These are phyloP conservation scores for Scaptomyza flava DNA, from an alignment of 2,888 invertebrate species.

Conservation along the genomic window DNA sequence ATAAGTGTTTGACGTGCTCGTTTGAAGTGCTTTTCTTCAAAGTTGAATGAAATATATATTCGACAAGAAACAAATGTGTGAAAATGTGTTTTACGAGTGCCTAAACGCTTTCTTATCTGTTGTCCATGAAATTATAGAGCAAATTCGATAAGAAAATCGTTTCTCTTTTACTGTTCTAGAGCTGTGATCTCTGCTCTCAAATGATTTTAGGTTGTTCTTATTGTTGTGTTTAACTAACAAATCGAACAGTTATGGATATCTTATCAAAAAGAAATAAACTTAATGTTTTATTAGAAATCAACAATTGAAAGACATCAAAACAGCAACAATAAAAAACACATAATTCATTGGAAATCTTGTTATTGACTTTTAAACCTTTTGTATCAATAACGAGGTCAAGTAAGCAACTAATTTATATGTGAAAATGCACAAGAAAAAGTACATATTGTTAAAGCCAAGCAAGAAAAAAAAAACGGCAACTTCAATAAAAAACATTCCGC, in stretches of 20 bases:
- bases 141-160: slow-evolving; percentile 53
- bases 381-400: neutral
- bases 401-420: neutral
- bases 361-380: neutral
- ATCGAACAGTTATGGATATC: slow-evolving; percentile 66
- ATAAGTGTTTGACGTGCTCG: too few relatives aligned
- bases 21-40: slow-evolving; percentile 12
- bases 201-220: slow-evolving; percentile 1
- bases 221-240: slow-evolving; percentile 24
- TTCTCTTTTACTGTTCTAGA: slow-evolving; percentile 3
- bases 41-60: slow-evolving; percentile 36
- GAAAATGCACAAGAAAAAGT: slow-evolving; percentile 18
- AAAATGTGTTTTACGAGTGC: slow-evolving; percentile 18
- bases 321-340: neutral
- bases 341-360: neutral
- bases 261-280: slow-evolving; percentile 63
- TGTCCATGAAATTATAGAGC: slow-evolving; percentile 57
- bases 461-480: slow-evolving; percentile 13
- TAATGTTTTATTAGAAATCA: neutral
- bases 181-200: slow-evolving; percentile 45
- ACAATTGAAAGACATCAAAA: neutral
- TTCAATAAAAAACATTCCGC: slow-evolving; percentile 32
- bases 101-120: slow-evolving; percentile 35
- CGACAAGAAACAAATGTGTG: slow-evolving; percentile 17
- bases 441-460: slow-evolving; percentile 4